These are phyloP conservation scores for Austrolebias charrua DNA, from an alignment of 2,797 vertebrate genomes.

Conservation along the genomic window DNA sequence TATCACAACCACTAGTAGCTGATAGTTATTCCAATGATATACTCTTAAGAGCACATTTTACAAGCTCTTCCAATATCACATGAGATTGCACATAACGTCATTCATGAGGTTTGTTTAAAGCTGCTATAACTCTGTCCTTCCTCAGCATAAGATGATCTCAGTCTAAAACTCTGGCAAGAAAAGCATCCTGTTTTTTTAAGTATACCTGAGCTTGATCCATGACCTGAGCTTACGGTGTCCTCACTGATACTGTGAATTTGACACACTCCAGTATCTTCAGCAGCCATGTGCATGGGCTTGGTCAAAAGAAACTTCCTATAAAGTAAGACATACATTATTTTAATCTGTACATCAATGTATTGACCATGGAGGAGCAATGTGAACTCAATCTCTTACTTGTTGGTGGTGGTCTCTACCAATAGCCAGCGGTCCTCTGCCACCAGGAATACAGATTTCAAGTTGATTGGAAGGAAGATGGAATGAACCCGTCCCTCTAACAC, in stretches of 20 bases:
- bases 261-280: conserved; percentile 84
- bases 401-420: conserved; percentile 86
- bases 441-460: conserved; percentile 86
- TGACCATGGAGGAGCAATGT: neutral
- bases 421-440: conserved; percentile 96
- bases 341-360: neutral
- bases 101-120: too few species aligned
- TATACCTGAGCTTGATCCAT: conserved; percentile 84
- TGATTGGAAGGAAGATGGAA: conserved; percentile 90
- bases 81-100: too few species aligned
- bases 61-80: too few species aligned
- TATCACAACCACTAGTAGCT: too few species aligned
- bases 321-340: neutral
- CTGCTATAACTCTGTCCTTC: too few species aligned
- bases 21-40: too few species aligned
- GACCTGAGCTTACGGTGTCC: conserved; percentile 83
- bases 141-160: too few species aligned
- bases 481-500: conserved; percentile 89
- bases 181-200: too few species aligned
- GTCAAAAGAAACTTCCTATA: conserved; percentile 94
- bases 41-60: too few species aligned
- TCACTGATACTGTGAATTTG: conserved; percentile 89
- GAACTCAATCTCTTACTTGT: conserved; percentile 76
- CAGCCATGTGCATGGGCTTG: conserved; percentile 84
- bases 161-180: too few species aligned